Base-by-base conservation (phyloP, 2,113 vertebrate genomes). In the Uria lomvia region DNA sequence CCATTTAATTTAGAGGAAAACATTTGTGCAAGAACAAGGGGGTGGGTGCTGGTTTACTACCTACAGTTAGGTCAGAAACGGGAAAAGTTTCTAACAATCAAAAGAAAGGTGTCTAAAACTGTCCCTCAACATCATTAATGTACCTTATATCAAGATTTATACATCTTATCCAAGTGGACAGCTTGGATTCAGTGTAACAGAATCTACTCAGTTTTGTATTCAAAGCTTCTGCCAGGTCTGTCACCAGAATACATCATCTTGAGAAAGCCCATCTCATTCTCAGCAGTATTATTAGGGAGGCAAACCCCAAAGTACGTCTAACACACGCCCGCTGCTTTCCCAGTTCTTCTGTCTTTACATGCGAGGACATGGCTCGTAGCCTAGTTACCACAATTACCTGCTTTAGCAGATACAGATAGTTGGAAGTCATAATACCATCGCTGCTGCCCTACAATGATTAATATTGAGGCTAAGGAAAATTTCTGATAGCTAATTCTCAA, bases 401-500 rank as follows among this genome's bases (percentile, higher is more conserved):
- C 45, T 58, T 55, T 32, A 90, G 42, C 53, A 92, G 50, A 86
- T 19, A 73, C 16, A 45, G 59, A 38, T 7, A 62, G 36, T 15
- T 82, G 60, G 40, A 94, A 93, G 32, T 50, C 34, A n/a, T 32
- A 80, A 80, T 42, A 34, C 24, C n/a, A 60, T 18, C n/a, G 29
- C 49, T 52, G 38, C 55, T 67, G 53, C 36, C 50, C 45, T 59
- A 55, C 45, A 59, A 17, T 55, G 55, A 84, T 42, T 76, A 83
- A 59, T 42, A 73, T 4, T 12, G 77, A 84, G 13, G 19, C 18
- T 60, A 80, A 47, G 8, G 52, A 74, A 80, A 52, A 80, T 74
- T 93, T 67, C 82, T 71, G 43, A 77, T 43, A 32, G 55, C 18
- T 47, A 74, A 74, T 90, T 93, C 55, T 88, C 76, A 83, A 38